Evolutionary conservation across 1,140 invertebrate genomes (phyloP).

Genomic region (Zelostemma sp.): DNA sequence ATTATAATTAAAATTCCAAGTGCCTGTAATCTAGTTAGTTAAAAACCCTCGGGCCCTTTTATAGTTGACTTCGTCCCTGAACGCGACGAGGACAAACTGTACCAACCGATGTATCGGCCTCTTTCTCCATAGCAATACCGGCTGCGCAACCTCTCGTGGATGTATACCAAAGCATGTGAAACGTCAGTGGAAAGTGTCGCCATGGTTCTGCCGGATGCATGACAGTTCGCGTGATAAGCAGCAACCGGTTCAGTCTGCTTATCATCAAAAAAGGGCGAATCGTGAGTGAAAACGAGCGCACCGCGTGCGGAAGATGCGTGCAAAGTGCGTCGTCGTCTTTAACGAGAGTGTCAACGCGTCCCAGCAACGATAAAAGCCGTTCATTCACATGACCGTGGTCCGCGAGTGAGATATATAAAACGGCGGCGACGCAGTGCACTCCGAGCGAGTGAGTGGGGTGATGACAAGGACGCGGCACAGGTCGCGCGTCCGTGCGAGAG

Average conservation of each 20-base stretch:
- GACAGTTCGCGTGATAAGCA: background rate
- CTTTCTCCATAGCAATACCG: too few species aligned
- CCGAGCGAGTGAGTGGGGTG: background rate
- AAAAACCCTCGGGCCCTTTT: too few species aligned
- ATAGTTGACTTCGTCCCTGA: too few species aligned
- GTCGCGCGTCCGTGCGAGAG: slow-evolving; percentile 10
- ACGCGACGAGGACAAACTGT: too few species aligned
- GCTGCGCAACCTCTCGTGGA: too few species aligned
- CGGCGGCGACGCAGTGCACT: slow-evolving; percentile 11
- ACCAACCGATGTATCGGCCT: too few species aligned
- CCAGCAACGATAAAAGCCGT: slow-evolving; percentile 35
- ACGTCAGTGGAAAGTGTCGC: slow-evolving; percentile 3
- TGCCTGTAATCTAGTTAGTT: too few species aligned
- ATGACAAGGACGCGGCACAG: slow-evolving; percentile 4
- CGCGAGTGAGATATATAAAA: too few species aligned
- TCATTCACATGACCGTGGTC: slow-evolving; percentile 31
- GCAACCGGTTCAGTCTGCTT: background rate
- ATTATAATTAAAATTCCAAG: too few species aligned
- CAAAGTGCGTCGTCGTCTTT: too few species aligned
- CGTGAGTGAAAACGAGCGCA: background rate
- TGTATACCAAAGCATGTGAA: too few species aligned
- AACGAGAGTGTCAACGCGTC: slow-evolving; percentile 18
- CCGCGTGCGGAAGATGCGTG: background rate
- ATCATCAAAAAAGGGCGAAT: background rate
- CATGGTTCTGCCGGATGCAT: slow-evolving; percentile 8